Conservation (phyloP, 2,888 invertebrate genomes). For the Ophion costatus region DNA sequence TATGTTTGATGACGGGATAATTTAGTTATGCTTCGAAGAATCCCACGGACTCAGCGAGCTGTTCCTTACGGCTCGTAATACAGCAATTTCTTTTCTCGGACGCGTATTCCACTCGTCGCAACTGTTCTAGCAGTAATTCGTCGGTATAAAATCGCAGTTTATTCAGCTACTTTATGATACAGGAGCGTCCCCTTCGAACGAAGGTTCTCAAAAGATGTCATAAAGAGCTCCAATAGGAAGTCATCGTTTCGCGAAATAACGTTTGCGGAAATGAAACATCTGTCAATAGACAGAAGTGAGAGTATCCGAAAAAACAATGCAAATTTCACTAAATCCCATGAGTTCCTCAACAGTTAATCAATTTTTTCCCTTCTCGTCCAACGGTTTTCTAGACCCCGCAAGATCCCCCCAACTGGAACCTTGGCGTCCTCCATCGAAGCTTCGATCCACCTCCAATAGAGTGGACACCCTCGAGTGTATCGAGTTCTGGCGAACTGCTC, state of each 20-base stretch:
- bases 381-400: too few relatives aligned
- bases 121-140: constrained; percentile 5
- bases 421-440: not conserved
- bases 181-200: not conserved
- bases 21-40: constrained; percentile 46
- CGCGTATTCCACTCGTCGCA: constrained; percentile 1
- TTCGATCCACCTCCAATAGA: not conserved
- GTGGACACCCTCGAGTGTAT: not conserved
- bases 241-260: not conserved
- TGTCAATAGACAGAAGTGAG: not conserved
- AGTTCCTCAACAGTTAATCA: not conserved
- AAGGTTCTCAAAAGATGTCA: not conserved
- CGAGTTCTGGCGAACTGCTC: not conserved
- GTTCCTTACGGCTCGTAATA: not conserved
- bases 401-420: not conserved
- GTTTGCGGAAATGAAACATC: not conserved
- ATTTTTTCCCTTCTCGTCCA: too few relatives aligned
- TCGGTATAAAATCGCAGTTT: not conserved
- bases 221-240: not conserved
- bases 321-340: not conserved
- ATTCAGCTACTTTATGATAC: not conserved
- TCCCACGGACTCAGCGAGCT: constrained; percentile 11
- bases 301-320: not conserved
- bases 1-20: constrained; percentile 47
- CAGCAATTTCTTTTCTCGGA: constrained; percentile 1